A percentile compares a stretch with the other conserved stretches of the same genome.
phyloP scores from a whole-genome alignment of 2,888 invertebrate genomes.

The Alloplasta piceator region DNA sequence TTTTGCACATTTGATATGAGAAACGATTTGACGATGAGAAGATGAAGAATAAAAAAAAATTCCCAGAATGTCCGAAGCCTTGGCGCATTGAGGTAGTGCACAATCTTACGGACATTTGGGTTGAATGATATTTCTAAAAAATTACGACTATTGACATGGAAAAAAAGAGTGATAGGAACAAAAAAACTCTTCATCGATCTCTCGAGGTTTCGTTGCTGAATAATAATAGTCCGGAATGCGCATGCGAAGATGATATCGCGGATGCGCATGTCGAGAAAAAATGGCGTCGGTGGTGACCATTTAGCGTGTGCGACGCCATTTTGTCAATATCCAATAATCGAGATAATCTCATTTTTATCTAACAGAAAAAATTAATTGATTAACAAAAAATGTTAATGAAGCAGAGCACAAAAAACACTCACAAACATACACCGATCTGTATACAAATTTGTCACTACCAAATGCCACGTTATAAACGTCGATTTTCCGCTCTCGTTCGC shows the following conservation, averaged over 20 bases:
- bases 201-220: not conserved
- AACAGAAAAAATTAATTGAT: conserved; percentile 7
- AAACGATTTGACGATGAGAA: conserved; percentile 58
- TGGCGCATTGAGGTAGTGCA: conserved; percentile 69
- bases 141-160: conserved; percentile 30
- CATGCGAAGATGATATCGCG: too few species aligned
- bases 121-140: conserved; percentile 64
- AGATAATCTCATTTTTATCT: not conserved
- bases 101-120: conserved; percentile 74
- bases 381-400: conserved; percentile 3
- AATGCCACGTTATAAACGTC: conserved; percentile 3
- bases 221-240: too few species aligned
- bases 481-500: conserved; percentile 26
- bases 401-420: conserved; percentile 31
- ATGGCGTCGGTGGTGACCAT: too few species aligned
- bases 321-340: not conserved
- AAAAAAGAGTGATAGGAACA: conserved; percentile 4
- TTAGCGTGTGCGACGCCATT: not conserved
- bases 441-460: not conserved
- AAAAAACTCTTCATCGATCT: conserved; percentile 1
- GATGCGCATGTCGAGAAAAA: too few species aligned
- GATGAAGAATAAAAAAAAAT: conserved; percentile 55
- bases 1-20: conserved; percentile 83
- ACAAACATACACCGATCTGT: not conserved
- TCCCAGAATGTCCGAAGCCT: conserved; percentile 63